Conservation (phyloP, 2,888 invertebrate species). For the Drosophila ezoana region DNA sequence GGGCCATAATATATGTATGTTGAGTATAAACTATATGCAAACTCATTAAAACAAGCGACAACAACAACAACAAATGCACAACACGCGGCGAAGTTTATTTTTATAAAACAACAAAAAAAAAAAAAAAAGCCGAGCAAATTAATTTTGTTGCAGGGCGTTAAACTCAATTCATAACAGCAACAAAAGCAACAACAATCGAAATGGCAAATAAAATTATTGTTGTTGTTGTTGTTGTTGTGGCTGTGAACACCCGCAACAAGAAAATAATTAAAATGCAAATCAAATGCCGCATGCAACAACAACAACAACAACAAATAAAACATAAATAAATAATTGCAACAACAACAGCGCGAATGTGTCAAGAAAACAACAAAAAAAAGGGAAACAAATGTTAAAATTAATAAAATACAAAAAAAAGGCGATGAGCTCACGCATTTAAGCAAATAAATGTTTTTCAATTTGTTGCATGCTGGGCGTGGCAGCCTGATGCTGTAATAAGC, state of each 20-base stretch:
- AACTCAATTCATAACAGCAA: constrained; percentile 31
- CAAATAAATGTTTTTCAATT: constrained; percentile 73
- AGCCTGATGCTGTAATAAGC: constrained; percentile 40
- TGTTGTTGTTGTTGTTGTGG: neutral
- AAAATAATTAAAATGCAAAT: constrained; percentile 32
- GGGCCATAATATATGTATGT: constrained; percentile 65
- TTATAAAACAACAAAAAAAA: constrained; percentile 27
- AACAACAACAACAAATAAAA: neutral
- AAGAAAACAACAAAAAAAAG: constrained; percentile 6
- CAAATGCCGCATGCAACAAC: constrained; percentile 11
- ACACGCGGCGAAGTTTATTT: constrained; percentile 49
- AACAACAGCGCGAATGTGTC: neutral
- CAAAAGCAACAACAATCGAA: constrained; percentile 7
- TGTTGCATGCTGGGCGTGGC: constrained; percentile 43
- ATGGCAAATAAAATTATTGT: constrained; percentile 15
- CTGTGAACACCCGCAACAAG: neutral
- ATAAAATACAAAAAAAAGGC: constrained; percentile 8
- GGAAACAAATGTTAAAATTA: constrained; percentile 11
- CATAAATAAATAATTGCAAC: constrained; percentile 7
- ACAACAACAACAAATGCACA: constrained; percentile 26
- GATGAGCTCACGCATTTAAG: constrained; percentile 46
- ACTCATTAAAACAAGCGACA: constrained; percentile 68
- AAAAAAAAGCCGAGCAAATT: constrained; percentile 42
- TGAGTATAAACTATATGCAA: constrained; percentile 57
- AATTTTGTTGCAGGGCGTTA: constrained; percentile 42